These are phyloP conservation scores for Cephus nigrinus DNA, from an alignment of 2,888 invertebrate genomes.

Conservation along the genomic window DNA sequence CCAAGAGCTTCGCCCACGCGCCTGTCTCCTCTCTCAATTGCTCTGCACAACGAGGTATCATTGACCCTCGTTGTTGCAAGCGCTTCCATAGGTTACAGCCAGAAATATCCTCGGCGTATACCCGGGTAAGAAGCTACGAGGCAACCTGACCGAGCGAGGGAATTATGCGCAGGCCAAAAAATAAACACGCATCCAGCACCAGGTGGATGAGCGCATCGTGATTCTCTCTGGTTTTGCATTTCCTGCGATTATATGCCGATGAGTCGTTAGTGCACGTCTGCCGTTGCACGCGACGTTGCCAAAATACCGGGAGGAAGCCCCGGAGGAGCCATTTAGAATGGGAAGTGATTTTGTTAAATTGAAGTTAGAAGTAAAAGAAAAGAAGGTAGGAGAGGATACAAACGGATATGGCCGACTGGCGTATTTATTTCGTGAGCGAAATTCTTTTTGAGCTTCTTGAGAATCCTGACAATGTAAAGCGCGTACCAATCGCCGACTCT, in stretches of 20 bases:
- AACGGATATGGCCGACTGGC: neutral
- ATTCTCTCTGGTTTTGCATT: slow-evolving; percentile 38
- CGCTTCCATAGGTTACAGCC: neutral
- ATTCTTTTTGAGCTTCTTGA: neutral
- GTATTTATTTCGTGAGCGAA: neutral
- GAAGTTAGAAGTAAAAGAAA: neutral
- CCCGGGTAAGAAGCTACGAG: neutral
- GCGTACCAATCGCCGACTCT: neutral
- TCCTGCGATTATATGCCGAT: slow-evolving; percentile 42
- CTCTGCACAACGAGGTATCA: slow-evolving; percentile 63
- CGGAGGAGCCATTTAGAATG: neutral
- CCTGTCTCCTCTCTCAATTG: slow-evolving; percentile 59
- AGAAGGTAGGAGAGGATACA: neutral
- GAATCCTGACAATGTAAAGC: neutral
- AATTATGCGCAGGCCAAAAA: neutral
- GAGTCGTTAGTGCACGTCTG: slow-evolving; percentile 39
- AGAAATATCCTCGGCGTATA: neutral
- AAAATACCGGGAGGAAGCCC: slow-evolving; percentile 26
- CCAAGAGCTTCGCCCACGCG: slow-evolving; percentile 56
- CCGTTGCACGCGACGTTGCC: slow-evolving; percentile 36
- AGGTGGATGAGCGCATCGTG: neutral
- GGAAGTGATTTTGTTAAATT: neutral
- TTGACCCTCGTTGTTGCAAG: slow-evolving; percentile 25
- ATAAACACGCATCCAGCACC: neutral
- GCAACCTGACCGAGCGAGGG: neutral